Conservation (phyloP, 23 tunicate species). For the Trididemnum nubilum region DNA sequence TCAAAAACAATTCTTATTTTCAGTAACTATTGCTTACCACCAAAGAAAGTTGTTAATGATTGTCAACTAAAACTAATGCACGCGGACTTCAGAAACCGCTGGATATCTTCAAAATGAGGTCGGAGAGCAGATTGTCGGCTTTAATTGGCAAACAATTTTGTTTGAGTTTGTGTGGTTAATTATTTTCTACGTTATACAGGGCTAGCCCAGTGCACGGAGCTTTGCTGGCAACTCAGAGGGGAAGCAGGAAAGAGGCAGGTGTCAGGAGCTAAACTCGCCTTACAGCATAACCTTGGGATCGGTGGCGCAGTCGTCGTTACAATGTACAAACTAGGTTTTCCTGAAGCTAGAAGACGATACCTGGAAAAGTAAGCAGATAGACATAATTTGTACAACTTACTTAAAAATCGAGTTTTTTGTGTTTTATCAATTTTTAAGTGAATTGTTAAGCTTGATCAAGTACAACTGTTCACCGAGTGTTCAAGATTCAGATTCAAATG, state of each 20-base stretch:
- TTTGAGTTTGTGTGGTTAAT: conserved; percentile 9
- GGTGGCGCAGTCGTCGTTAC: conserved; percentile 96
- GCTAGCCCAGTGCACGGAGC: conserved; percentile 93
- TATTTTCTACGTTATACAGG: conserved; percentile 39
- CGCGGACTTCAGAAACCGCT: too few relatives aligned
- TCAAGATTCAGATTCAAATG: too few relatives aligned
- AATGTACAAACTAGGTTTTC: conserved; percentile 95
- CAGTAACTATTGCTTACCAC: too few relatives aligned
- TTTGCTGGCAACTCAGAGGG: conserved; percentile 97
- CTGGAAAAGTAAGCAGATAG: conserved; percentile 49
- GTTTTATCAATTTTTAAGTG: not conserved
- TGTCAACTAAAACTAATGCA: too few relatives aligned
- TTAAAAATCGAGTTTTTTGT: too few relatives aligned
- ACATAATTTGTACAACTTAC: too few relatives aligned
- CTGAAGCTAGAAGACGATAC: conserved; percentile 82
- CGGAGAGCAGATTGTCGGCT: too few relatives aligned
- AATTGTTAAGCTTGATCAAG: too few relatives aligned
- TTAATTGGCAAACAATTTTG: not conserved
- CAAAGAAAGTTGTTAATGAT: too few relatives aligned
- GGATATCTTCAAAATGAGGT: too few relatives aligned
- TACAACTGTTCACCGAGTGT: too few relatives aligned
- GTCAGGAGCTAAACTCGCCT: conserved; percentile 59
- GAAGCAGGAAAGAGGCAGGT: conserved; percentile 98
- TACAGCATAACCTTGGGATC: conserved; percentile 97
- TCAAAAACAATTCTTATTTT: too few relatives aligned